These are phyloP conservation scores for Pangasianodon gigas DNA, from an alignment of 2,113 vertebrate genomes.

Conservation along the genomic window DNA sequence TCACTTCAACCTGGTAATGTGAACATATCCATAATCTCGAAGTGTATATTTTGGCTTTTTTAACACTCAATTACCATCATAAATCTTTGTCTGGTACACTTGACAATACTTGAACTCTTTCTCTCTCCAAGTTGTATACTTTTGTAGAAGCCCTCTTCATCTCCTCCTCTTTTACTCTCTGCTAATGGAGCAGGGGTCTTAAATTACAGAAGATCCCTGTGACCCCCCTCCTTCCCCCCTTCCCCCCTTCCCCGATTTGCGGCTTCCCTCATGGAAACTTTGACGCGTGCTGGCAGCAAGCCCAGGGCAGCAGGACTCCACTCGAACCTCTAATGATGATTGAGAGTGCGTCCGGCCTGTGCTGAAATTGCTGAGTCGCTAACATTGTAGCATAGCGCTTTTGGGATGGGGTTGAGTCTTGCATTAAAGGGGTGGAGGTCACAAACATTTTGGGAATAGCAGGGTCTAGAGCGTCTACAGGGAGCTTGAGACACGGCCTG, in stretches of 20 bases:
- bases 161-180: slow-evolving; percentile 24
- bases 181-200: slow-evolving; percentile 59
- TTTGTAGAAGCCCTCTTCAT: background rate
- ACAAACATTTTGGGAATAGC: slow-evolving; percentile 35
- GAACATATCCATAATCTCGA: slow-evolving; percentile 17
- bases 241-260: slow-evolving; percentile 66
- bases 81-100: background rate
- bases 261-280: slow-evolving; percentile 92
- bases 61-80: background rate
- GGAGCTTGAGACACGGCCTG: slow-evolving; percentile 14
- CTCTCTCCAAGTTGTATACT: background rate
- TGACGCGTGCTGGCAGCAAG: slow-evolving; percentile 82
- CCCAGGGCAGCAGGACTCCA: slow-evolving; percentile 79
- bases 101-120: background rate
- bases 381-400: slow-evolving; percentile 67
- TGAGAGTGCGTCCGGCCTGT: slow-evolving; percentile 78
- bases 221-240: slow-evolving; percentile 45
- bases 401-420: slow-evolving; percentile 58
- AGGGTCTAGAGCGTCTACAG: slow-evolving; percentile 54
- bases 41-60: slow-evolving; percentile 48
- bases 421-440: slow-evolving; percentile 42
- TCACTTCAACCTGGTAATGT: background rate
- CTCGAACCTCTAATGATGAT: slow-evolving; percentile 80
- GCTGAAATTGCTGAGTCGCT: slow-evolving; percentile 80
- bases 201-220: slow-evolving; percentile 66